Percentiles rank a stretch among this genome's conserved stretches.
These are phyloP conservation scores for Sciurus vulgaris DNA, from an alignment of 2,797 vertebrate species.

Conservation along the genomic window DNA sequence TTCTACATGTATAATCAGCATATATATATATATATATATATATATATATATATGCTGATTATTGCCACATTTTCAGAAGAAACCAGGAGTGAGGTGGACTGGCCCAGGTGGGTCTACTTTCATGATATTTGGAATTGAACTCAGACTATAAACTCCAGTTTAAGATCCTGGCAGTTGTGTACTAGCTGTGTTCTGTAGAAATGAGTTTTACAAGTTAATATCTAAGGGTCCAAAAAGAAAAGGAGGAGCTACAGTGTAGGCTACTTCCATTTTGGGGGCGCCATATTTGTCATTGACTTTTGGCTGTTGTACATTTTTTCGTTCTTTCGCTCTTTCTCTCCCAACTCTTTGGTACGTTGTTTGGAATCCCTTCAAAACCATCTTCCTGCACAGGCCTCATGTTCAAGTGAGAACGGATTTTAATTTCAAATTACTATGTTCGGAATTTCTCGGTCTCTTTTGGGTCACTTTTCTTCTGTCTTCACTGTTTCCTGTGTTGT, in stretches of 20 bases:
- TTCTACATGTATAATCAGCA: not conserved
- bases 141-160: not conserved
- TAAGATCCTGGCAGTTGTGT: not conserved
- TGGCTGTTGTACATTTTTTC: not conserved
- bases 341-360: not conserved
- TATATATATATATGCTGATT: not conserved
- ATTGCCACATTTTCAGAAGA: not conserved
- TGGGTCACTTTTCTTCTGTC: not conserved
- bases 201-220: not conserved
- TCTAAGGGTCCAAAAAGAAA: not conserved
- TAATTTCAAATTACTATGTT: not conserved
- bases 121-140: not conserved
- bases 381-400: not conserved
- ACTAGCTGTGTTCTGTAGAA: not conserved
- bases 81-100: not conserved
- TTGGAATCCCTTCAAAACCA: not conserved
- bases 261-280: not conserved
- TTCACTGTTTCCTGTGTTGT: not conserved
- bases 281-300: not conserved
- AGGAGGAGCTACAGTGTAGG: not conserved
- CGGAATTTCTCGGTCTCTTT: not conserved
- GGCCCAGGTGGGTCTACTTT: not conserved
- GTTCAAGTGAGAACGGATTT: not conserved
- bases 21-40: not conserved
- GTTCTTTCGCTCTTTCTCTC: not conserved